Conservation (phyloP, 2,888 invertebrate genomes). For the Hydrotaea diabolus region DNA sequence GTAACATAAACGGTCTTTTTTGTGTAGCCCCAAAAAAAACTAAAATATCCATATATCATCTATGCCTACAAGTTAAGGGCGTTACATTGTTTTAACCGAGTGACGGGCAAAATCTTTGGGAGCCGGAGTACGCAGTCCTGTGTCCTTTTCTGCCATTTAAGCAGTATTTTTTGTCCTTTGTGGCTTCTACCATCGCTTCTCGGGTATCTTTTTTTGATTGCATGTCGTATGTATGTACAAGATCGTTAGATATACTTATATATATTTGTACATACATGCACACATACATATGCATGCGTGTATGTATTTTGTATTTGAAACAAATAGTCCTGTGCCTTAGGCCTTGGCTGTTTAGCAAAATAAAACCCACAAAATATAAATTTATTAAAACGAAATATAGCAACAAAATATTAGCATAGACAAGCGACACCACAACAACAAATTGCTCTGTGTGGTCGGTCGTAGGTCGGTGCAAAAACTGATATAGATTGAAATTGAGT, state of each 20-base stretch:
- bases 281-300: background rate
- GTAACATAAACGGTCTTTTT: constrained; percentile 6
- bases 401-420: constrained; percentile 38
- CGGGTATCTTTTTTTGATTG: background rate
- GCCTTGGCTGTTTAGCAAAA: constrained; percentile 40
- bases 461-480: background rate
- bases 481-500: constrained; percentile 17
- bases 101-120: background rate
- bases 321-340: constrained; percentile 28
- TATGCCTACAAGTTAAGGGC: constrained; percentile 50
- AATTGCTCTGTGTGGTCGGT: constrained; percentile 17
- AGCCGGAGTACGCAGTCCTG: constrained; percentile 17
- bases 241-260: no score
- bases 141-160: constrained; percentile 38
- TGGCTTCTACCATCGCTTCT: constrained; percentile 2
- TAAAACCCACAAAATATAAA: constrained; percentile 47
- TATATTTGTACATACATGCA: background rate
- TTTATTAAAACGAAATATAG: constrained; percentile 29
- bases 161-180: constrained; percentile 30
- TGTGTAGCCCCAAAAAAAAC: background rate
- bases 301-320: background rate
- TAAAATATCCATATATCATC: constrained; percentile 50
- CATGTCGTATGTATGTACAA: constrained; percentile 1
- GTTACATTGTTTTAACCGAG: constrained; percentile 31
- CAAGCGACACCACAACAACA: constrained; percentile 46